phyloP scores from a whole-genome alignment of 2,888 invertebrate species.

The Holacanthella duospinosa region DNA sequence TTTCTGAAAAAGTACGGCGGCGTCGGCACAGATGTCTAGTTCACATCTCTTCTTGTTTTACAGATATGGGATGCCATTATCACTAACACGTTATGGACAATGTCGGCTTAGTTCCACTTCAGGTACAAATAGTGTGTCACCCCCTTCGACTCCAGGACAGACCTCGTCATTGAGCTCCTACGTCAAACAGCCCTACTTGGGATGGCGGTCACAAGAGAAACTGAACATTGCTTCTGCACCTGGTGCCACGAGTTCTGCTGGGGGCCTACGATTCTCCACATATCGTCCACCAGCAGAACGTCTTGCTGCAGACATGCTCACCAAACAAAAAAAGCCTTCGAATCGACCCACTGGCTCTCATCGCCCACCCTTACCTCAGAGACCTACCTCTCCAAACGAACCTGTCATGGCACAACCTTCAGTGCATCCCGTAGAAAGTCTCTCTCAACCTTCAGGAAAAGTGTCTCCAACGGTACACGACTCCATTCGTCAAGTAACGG shows the following conservation, averaged over 20 bases:
- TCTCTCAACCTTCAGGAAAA: not conserved
- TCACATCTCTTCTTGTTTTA: too few relatives aligned
- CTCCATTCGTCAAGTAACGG: slow-evolving; percentile 83
- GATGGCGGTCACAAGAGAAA: slow-evolving; percentile 75
- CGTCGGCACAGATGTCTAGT: too few relatives aligned
- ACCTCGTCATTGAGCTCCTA: slow-evolving; percentile 18
- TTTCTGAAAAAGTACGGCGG: too few relatives aligned
- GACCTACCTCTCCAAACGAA: slow-evolving; percentile 11
- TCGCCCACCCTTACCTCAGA: slow-evolving; percentile 32
- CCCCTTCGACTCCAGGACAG: slow-evolving; percentile 29
- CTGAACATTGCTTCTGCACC: slow-evolving; percentile 42
- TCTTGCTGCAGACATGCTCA: slow-evolving; percentile 31
- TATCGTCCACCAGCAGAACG: slow-evolving; percentile 34
- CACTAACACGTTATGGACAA: slow-evolving; percentile 30
- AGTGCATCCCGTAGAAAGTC: not conserved
- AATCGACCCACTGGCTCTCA: slow-evolving; percentile 26
- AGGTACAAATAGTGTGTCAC: slow-evolving; percentile 26
- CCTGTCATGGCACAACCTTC: not conserved
- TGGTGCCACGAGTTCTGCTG: slow-evolving; percentile 1
- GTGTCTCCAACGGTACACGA: slow-evolving; percentile 47
- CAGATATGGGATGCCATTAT: slow-evolving; percentile 37
- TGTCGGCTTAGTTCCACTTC: slow-evolving; percentile 26
- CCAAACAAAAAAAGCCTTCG: slow-evolving; percentile 19
- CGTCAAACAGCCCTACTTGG: slow-evolving; percentile 69
- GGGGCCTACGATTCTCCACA: slow-evolving; percentile 41